A percentile compares a stretch with the other conserved stretches of the same genome.
phyloP scores from a whole-genome alignment of 2,113 vertebrate genomes.

The Ascaphus truei region DNA sequence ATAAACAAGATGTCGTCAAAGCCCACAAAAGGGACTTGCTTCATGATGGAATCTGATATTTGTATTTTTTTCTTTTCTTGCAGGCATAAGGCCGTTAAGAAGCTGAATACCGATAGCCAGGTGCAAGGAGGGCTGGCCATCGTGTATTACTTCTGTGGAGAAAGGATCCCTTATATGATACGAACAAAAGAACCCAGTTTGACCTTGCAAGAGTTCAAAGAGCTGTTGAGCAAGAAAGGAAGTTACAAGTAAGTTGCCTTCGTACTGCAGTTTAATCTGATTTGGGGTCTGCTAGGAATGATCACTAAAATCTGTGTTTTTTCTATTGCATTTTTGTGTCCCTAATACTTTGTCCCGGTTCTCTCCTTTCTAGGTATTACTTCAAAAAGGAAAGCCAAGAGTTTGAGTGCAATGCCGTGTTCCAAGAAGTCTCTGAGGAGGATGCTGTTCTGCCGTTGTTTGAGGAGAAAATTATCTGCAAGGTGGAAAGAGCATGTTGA shows the following conservation, averaged over 20 bases:
- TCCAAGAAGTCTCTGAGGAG: conserved; percentile 29
- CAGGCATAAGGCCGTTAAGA: conserved; percentile 23
- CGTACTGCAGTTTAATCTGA: background rate
- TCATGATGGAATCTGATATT: too few species aligned
- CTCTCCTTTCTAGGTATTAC: conserved; percentile 19
- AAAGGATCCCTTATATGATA: conserved; percentile 32
- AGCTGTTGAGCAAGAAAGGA: conserved; percentile 30
- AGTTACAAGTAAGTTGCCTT: conserved; percentile 31
- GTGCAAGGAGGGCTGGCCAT: conserved; percentile 28
- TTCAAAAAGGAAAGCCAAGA: conserved; percentile 35
- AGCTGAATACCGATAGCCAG: conserved; percentile 6
- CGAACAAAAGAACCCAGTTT: conserved; percentile 30
- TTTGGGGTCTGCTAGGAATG: background rate
- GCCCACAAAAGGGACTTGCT: too few species aligned
- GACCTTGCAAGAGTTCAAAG: conserved; percentile 34
- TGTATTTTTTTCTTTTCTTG: background rate
- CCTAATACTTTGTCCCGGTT: background rate
- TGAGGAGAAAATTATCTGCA: conserved; percentile 33
- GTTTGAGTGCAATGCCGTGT: conserved; percentile 34
- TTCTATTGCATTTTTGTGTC: background rate
- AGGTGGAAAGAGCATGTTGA: conserved; percentile 33
- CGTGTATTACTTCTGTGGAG: conserved; percentile 32
- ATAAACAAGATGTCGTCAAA: too few species aligned
- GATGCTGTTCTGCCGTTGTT: conserved; percentile 10
- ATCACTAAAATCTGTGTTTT: too few species aligned